Evolutionary conservation across 2,113 vertebrate genomes (phyloP).

Genomic region (Dascyllus trimaculatus): DNA sequence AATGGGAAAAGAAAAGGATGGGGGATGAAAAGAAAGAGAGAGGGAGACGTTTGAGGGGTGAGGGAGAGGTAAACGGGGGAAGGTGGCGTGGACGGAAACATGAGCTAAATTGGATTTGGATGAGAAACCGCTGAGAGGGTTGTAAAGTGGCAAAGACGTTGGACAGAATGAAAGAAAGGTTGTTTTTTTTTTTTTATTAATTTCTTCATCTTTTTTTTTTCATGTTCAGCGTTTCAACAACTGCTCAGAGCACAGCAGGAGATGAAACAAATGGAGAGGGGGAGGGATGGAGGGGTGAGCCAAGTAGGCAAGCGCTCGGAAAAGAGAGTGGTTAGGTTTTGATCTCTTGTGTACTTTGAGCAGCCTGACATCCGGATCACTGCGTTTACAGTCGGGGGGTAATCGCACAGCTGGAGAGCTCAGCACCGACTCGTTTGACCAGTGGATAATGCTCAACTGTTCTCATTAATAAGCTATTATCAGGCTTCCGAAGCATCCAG

Average conservation of each 20-base stretch:
- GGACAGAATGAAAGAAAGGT: slow-evolving; percentile 47
- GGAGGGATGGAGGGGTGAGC: background rate
- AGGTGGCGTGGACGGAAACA: slow-evolving; percentile 54
- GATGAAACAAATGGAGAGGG: slow-evolving; percentile 56
- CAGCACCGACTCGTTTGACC: slow-evolving; percentile 8
- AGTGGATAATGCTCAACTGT: background rate
- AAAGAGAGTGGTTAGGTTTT: slow-evolving; percentile 45
- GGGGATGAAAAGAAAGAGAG: slow-evolving; percentile 30
- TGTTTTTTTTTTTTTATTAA: slow-evolving; percentile 40
- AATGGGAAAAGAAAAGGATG: slow-evolving; percentile 45
- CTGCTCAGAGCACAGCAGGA: slow-evolving; percentile 60
- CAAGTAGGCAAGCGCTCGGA: background rate
- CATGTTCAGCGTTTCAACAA: slow-evolving; percentile 47
- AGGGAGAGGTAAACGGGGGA: slow-evolving; percentile 18
- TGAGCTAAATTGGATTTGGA: slow-evolving; percentile 80
- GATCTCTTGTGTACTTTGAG: slow-evolving; percentile 44
- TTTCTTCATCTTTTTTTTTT: slow-evolving; percentile 39
- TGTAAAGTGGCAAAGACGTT: slow-evolving; percentile 65
- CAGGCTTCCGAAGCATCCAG: background rate
- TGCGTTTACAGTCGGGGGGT: slow-evolving; percentile 30
- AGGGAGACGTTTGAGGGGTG: slow-evolving; percentile 52
- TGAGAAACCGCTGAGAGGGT: slow-evolving; percentile 75
- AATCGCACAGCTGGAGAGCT: slow-evolving; percentile 16
- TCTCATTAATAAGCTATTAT: slow-evolving; percentile 15
- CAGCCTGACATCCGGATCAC: slow-evolving; percentile 24